Evolutionary conservation across 2,113 vertebrate species (phyloP), one percentile per base, ranked within the genome.

Genomic region (Meriones unguiculatus): DNA sequence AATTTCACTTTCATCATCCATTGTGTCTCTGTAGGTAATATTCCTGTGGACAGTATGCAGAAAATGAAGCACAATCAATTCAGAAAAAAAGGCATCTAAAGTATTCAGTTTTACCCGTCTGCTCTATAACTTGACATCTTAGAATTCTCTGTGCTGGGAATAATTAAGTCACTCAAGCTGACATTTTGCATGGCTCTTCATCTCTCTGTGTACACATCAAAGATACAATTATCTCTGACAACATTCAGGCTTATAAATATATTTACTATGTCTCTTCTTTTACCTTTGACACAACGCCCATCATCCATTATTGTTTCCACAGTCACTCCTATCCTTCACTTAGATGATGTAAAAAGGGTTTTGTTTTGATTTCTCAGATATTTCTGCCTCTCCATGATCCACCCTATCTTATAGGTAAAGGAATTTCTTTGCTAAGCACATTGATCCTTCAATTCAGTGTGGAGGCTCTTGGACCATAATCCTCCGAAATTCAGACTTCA

Each of bases 111-210:
- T 90, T 89, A 30, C 69, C 93, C 86, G 38, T 75, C 73, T 65
- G 72, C 78, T 46, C 70, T 73, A 38, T 57, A 90, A 64, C 57
- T 87, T 90, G 75, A 95, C 52, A 84, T 15, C 85, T 96, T 91
- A 18, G 97, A 97, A 94, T 94, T 95, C 82, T 94, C 75, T 91
- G 52, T 87, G 57, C 76, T 91, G 20, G 46, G 78, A 94, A 97
- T 96, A 95, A 97, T 96, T 94, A 94, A 96, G 72, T 96, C 72
- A 89, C 82, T 94, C 76, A 96, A 94, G 72, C 72, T 97, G 89
- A 89, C 87, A 96, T 95, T 94, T 94, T 95, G 38, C 65, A 52
- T 89, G 62, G 35, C 32, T 93, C 78, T 95, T 96, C 78, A 94
- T 95, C 87, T 97, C 95, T 94, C 78, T 89, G 41, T 91, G 72